These are phyloP conservation scores for Heliconius aoede DNA, from an alignment of 2,888 invertebrate genomes.

Conservation along the genomic window DNA sequence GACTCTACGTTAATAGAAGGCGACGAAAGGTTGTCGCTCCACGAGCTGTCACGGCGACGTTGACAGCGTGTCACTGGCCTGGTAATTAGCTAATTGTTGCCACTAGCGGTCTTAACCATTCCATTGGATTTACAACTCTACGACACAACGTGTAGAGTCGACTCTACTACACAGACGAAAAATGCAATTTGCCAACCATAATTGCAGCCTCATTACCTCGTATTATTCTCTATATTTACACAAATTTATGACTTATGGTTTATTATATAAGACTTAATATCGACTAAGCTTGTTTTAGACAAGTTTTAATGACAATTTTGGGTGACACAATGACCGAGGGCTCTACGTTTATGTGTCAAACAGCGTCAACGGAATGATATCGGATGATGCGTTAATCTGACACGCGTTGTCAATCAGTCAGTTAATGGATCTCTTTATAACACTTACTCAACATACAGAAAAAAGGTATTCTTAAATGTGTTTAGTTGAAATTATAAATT, in stretches of 20 bases:
- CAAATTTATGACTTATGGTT: conserved; percentile 39
- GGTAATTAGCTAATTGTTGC: conserved; percentile 75
- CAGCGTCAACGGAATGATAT: conserved; percentile 57
- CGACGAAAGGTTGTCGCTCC: conserved; percentile 71
- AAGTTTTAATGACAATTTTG: conserved; percentile 27
- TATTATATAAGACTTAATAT: conserved; percentile 22
- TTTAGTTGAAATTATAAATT: background rate
- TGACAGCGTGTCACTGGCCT: conserved; percentile 60
- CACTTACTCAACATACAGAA: background rate
- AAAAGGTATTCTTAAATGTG: background rate
- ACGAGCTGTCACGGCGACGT: conserved; percentile 60
- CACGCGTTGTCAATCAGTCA: conserved; percentile 52
- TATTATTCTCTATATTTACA: conserved; percentile 45
- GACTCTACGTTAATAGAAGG: conserved; percentile 60
- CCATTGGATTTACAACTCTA: conserved; percentile 36
- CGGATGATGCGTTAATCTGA: conserved; percentile 66
- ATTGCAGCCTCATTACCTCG: conserved; percentile 62
- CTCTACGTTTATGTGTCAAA: conserved; percentile 53
- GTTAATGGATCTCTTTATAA: conserved; percentile 42
- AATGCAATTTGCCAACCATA: conserved; percentile 51
- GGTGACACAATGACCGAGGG: conserved; percentile 47
- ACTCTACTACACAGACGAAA: conserved; percentile 13
- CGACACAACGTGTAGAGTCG: conserved; percentile 3
- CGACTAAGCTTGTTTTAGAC: background rate
- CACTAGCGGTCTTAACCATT: conserved; percentile 36